phyloP scores from a whole-genome alignment of 2,113 vertebrate species.

The Gasterosteus nipponicus region DNA sequence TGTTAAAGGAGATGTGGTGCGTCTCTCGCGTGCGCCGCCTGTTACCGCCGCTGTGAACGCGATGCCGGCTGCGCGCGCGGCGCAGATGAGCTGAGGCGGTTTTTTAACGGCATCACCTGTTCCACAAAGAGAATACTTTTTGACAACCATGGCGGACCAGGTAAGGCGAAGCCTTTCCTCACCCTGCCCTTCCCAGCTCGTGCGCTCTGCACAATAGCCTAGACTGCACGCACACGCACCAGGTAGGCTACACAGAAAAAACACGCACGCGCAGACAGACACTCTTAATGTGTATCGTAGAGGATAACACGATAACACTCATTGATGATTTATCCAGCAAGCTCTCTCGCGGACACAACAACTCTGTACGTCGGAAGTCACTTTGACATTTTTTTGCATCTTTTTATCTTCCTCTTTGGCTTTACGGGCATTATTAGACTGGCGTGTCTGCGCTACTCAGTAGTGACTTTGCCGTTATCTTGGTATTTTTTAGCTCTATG shows the following conservation, averaged over 20 bases:
- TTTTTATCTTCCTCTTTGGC: no score
- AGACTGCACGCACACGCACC: background rate
- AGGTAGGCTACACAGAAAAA: constrained; percentile 14
- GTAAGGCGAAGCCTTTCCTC: constrained; percentile 61
- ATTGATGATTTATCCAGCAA: background rate
- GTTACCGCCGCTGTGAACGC: constrained; percentile 45
- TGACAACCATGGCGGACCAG: constrained; percentile 80
- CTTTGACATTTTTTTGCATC: background rate
- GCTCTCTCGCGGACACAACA: constrained; percentile 1
- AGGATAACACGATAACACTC: background rate
- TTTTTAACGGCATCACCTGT: constrained; percentile 40
- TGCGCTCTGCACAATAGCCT: constrained; percentile 32
- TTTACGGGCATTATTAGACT: background rate
- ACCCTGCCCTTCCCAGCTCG: background rate
- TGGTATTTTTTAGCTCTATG: background rate
- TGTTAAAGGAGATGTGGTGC: constrained; percentile 42
- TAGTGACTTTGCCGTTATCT: constrained; percentile 7
- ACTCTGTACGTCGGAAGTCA: constrained; percentile 13
- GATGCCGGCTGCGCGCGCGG: constrained; percentile 45
- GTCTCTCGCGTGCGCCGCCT: constrained; percentile 51
- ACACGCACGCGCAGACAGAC: constrained; percentile 11
- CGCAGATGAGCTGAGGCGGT: constrained; percentile 57
- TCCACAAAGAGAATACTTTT: constrained; percentile 57
- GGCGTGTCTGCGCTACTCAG: background rate
- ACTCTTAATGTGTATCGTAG: constrained; percentile 10